phyloP scores from a whole-genome alignment of 2,888 invertebrate species.

The Eremobia ochroleuca region DNA sequence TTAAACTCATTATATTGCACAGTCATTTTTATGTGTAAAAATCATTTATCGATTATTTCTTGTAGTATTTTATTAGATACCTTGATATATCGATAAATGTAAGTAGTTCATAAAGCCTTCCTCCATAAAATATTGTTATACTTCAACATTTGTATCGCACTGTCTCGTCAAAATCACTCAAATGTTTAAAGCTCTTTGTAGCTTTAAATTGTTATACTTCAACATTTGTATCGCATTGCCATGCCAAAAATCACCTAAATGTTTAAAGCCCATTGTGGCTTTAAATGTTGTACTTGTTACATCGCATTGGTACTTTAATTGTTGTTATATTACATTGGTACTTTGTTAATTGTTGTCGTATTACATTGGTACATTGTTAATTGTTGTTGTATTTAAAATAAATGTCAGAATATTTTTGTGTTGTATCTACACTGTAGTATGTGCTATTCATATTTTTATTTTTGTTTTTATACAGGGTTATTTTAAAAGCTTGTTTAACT shows the following conservation, averaged over 20 bases:
- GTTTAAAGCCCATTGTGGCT: conserved; percentile 13
- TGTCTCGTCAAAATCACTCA: not conserved
- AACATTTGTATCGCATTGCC: not conserved
- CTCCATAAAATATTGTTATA: conserved; percentile 1
- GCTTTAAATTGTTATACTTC: conserved; percentile 17
- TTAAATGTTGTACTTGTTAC: conserved; percentile 16
- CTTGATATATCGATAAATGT: not conserved
- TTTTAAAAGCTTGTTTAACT: not conserved
- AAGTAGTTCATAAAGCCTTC: not conserved
- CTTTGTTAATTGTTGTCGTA: conserved; percentile 20
- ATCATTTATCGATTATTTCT: not conserved
- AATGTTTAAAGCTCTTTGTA: conserved; percentile 1
- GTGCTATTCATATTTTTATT: not conserved
- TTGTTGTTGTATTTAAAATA: conserved; percentile 35
- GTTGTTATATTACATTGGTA: conserved; percentile 29
- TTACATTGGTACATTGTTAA: conserved; percentile 10
- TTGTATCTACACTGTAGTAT: not conserved
- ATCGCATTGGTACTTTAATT: conserved; percentile 30
- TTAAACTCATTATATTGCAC: not conserved
- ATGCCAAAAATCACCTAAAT: not conserved
- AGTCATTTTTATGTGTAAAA: not conserved
- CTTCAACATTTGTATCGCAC: conserved; percentile 6
- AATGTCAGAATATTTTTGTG: conserved; percentile 1
- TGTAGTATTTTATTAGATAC: not conserved
- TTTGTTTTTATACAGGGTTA: conserved; percentile 2